Evolutionary conservation across 2,797 vertebrate genomes (phyloP).

Genomic region (Meriones psammophilus): DNA sequence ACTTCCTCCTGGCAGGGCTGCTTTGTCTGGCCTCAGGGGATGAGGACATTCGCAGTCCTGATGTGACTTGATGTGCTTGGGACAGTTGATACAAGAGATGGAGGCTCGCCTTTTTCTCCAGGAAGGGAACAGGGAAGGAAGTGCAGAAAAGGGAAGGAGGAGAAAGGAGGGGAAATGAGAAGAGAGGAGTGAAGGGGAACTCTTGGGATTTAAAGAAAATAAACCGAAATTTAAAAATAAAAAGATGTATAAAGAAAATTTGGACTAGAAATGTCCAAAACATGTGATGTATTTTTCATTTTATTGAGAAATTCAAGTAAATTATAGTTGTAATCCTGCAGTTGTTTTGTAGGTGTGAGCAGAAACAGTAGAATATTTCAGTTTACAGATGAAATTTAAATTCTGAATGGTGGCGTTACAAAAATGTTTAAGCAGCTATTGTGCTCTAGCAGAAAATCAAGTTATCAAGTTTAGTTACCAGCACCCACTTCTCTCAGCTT

Average conservation of each 20-base stretch:
- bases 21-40: too few species aligned
- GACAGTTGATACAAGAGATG: too few species aligned
- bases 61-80: too few species aligned
- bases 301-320: constrained; percentile 21
- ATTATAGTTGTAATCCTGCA: not conserved
- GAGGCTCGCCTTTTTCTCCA: too few species aligned
- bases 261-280: not conserved
- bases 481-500: not conserved
- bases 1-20: too few species aligned
- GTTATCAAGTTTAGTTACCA: not conserved
- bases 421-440: not conserved
- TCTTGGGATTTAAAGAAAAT: too few species aligned
- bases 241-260: not conserved
- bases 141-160: too few species aligned
- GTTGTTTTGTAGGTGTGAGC: not conserved
- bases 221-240: not conserved
- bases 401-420: not conserved
- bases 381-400: constrained; percentile 12
- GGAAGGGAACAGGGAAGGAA: too few species aligned
- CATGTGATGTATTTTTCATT: not conserved
- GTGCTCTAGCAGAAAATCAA: not conserved
- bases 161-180: too few species aligned
- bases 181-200: too few species aligned
- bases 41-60: too few species aligned
- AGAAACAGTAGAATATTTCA: not conserved